These are phyloP conservation scores for Bombyx mori DNA, from an alignment of 1,140 invertebrate species.

Conservation along the genomic window ASM3026992v2 NC_085122.1:8754001-8754500, in stretches of 20 bases:
- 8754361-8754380: constrained; percentile 75
- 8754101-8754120: constrained; percentile 73
- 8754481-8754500: constrained; percentile 43
- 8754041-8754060: constrained; percentile 77
- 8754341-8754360: constrained; percentile 67
- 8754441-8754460: constrained; percentile 22
- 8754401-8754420: constrained; percentile 76
- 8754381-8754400: constrained; percentile 73
- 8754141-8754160: constrained; percentile 70
- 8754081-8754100: constrained; percentile 75
- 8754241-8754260: constrained; percentile 51
- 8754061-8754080: constrained; percentile 66
- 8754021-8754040: constrained; percentile 74
- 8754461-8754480: constrained; percentile 13
- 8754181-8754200: constrained; percentile 41
- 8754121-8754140: constrained; percentile 71
- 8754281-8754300: constrained; percentile 38
- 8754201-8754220: constrained; percentile 43
- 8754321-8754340: constrained; percentile 50
- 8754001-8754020: constrained; percentile 59
- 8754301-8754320: constrained; percentile 29
- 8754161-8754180: constrained; percentile 46
- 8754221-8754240: constrained; percentile 54
- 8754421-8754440: constrained; percentile 66
- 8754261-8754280: constrained; percentile 49